Evolutionary conservation across 2,113 vertebrate genomes (phyloP).

Genomic region (Nothoprocta pentlandii): DNA sequence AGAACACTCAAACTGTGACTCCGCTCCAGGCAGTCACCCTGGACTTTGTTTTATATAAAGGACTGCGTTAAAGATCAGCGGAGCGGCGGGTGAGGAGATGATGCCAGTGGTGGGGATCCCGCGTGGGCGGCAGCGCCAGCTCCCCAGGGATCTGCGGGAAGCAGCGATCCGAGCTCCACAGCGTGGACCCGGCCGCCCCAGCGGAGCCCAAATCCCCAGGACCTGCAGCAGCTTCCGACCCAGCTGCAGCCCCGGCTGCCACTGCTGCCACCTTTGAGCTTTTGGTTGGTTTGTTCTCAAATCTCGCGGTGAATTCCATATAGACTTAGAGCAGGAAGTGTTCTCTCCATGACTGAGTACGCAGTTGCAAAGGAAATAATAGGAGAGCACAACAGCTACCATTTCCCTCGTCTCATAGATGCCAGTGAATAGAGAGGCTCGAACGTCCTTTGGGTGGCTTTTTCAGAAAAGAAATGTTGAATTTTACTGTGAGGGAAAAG

Average conservation of each 20-base stretch:
- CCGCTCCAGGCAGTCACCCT: background rate
- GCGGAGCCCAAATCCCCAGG: background rate
- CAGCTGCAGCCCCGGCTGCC: background rate
- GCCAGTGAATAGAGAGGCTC: background rate
- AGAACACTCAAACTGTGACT: background rate
- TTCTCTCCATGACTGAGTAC: constrained; percentile 12
- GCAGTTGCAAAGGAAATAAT: constrained; percentile 26
- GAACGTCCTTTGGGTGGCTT: background rate
- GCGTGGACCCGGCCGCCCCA: background rate
- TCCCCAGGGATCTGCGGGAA: background rate
- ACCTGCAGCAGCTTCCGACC: background rate
- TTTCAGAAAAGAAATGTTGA: background rate
- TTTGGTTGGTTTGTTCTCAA: constrained; percentile 34
- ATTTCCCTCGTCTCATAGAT: background rate
- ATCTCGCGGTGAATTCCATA: constrained; percentile 16
- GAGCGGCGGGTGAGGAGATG: too few species aligned
- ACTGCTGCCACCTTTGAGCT: background rate
- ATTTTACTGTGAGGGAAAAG: background rate
- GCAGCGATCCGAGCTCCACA: background rate
- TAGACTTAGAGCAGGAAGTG: constrained; percentile 2
- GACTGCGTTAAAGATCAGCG: background rate
- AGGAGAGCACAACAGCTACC: background rate
- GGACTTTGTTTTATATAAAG: background rate
- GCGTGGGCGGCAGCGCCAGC: too few species aligned
- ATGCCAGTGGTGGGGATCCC: too few species aligned